Base-by-base conservation (phyloP, 2,113 vertebrate species). In the Dryoscopus gambensis region DNA sequence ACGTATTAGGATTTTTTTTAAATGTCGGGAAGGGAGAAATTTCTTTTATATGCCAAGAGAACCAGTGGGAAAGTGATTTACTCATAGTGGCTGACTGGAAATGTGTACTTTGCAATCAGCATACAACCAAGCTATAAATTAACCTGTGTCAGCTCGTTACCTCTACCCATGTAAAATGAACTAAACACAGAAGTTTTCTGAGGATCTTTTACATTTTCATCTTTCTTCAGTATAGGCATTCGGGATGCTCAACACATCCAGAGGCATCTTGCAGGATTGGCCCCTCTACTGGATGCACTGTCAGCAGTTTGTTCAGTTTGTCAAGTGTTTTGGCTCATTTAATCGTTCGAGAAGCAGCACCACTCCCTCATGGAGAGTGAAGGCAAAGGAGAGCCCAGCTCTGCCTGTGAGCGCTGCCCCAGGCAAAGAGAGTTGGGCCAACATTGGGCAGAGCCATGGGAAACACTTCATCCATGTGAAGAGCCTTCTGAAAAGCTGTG, bases 11-110 rank as follows among this genome's bases (percentile, higher is more conserved):
- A 39, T 64, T 88, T 95, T 90, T 95, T 96, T 93, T 11, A 84
- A 96, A 96, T 94, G 95, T 96, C 92, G 95, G 49, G 80, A 90
- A 94, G 68, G n/a, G 69, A 92, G 86, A 91, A 87, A 95, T 90
- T 93, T 96, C 82, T 94, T 92, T 86, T 87, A 49, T 47, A 74
- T 92, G 96, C 80, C 95, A 84, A 79, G 83, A 94, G 88, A 94
- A 81, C 33, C 13, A 6, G 49, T 84, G 75, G 82, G 88, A 80
- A 94, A 96, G 83, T 93, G 93, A 94, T 96, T 96, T 96, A 95
- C 68, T 95, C 87, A 12, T 60, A 75, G 82, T 49, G 42, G 73
- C 90, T 93, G 73, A 55, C 76, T 95, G 86, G 85, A 94, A 97
- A 94, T 78, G 65, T 94, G 65, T 96, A 63, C 85, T 88, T 91